Percentiles rank a stretch among this genome's conserved stretches.
These are phyloP conservation scores for Aspidoscelis tigris DNA, from an alignment of 2,113 vertebrate species.

Conservation along the genomic window DNA sequence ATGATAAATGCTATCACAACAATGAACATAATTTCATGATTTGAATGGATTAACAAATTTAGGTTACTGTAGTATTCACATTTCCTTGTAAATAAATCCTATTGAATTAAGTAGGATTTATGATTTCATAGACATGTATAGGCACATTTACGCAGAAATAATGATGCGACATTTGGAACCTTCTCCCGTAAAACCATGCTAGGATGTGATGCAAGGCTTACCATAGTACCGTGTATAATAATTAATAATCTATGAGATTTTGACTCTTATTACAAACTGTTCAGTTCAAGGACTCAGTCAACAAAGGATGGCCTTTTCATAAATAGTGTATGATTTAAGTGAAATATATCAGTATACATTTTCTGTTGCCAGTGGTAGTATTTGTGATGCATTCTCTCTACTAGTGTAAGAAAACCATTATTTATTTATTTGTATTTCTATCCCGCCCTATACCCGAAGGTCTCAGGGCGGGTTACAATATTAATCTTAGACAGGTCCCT, in stretches of 20 bases:
- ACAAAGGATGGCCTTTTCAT: neutral
- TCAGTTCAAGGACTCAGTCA: neutral
- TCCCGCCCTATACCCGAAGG: too few species aligned
- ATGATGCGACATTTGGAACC: neutral
- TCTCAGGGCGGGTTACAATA: too few species aligned
- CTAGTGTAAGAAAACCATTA: neutral
- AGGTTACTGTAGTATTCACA: neutral
- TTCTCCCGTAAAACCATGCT: neutral
- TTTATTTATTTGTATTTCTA: too few species aligned
- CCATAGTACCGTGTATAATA: neutral
- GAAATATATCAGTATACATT: neutral
- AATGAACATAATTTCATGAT: constrained; percentile 3
- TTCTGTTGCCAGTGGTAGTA: neutral
- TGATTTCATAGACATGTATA: neutral
- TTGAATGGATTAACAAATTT: neutral
- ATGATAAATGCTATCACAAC: constrained; percentile 50
- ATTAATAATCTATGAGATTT: too few species aligned
- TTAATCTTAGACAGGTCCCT: too few species aligned
- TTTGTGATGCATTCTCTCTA: neutral
- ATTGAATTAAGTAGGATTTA: neutral
- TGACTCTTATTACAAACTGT: too few species aligned
- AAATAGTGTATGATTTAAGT: neutral
- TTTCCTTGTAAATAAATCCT: neutral
- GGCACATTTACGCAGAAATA: neutral
- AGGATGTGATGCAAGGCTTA: neutral